Evolutionary conservation across 1,140 invertebrate species (phyloP), one percentile per base, ranked within the genome.

Genomic region (Gerris buenoi): DNA sequence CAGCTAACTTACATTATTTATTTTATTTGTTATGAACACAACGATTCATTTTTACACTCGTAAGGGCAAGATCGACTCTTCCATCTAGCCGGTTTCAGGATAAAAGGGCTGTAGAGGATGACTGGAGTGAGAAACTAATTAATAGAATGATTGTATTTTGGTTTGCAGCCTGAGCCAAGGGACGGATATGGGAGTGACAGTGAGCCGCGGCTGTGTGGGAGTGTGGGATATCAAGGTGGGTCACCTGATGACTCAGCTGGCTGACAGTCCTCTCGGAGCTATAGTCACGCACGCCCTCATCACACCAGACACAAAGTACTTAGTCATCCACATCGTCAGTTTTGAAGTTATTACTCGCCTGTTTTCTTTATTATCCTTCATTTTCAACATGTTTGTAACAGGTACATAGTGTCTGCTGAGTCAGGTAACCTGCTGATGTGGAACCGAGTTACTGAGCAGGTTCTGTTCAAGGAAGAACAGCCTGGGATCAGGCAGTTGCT

Each of bases 271-370:
- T 0, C 81, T 96, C 2, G 94, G 94, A 0, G 93, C 95, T 5
- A 97, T 98, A 72, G 91, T 98, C 0, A 97, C 94, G 0, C 91
- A 96, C 72, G 91, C 92, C 0, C 81, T 87, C 33, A 90, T 97
- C 27, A 96, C 93, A 0, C 85, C 85, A 0, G 85, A 89, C 76
- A 93, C 90, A 65, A 86, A 85, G 73, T 88, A 84, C 73, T 79
- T 25, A 5, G 58, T 25, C 23, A 5, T 60, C 58, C 46, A 56
- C 46, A 10, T 56, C 46, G 10, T 56, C n/a, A n/a, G n/a, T n/a
- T n/a, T n/a, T n/a, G n/a, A n/a, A n/a, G n/a, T n/a, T n/a, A n/a
- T n/a, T n/a, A n/a, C n/a, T n/a, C n/a, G n/a, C n/a, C n/a, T n/a
- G n/a, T n/a, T n/a, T n/a, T n/a, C n/a, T n/a, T n/a, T n/a, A n/a